Evolutionary conservation across 2,113 vertebrate genomes (phyloP).

Genomic region (Rhipidura dahli): DNA sequence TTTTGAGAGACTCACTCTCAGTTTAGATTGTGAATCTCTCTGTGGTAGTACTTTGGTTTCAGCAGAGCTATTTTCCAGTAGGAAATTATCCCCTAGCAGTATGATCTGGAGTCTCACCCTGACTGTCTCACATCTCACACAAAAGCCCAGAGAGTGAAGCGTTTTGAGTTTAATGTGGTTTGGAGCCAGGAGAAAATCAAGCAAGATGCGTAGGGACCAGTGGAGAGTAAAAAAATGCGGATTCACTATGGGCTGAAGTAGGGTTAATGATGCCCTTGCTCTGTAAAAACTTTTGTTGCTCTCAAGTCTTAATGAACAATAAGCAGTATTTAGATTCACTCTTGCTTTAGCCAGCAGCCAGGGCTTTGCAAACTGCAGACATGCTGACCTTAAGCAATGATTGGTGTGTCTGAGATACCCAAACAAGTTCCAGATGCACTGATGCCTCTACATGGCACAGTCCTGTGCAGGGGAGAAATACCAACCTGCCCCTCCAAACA

Average conservation of each 20-base stretch:
- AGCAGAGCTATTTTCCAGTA: not conserved
- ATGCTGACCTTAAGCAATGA: fast-evolving
- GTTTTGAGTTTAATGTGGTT: not conserved
- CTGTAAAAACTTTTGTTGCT: not conserved
- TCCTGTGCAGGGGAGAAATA: not conserved
- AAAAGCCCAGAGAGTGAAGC: not conserved
- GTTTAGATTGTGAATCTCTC: not conserved
- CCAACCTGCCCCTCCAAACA: not conserved
- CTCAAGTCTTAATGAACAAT: not conserved
- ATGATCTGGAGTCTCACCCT: not conserved
- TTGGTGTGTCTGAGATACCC: not conserved
- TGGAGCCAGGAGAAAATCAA: not conserved
- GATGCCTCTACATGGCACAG: not conserved
- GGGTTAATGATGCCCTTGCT: not conserved
- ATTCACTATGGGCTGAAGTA: not conserved
- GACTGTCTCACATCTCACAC: not conserved
- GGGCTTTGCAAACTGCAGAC: not conserved
- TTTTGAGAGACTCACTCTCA: not conserved
- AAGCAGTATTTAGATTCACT: not conserved
- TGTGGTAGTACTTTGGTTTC: not conserved
- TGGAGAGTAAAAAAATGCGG: not conserved
- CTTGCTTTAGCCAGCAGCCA: not conserved
- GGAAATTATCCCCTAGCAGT: not conserved
- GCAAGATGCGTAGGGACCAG: not conserved
- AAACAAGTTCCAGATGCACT: not conserved